Base-by-base conservation (phyloP, 2,888 invertebrate genomes). In the Drosophila algonquin region DNA sequence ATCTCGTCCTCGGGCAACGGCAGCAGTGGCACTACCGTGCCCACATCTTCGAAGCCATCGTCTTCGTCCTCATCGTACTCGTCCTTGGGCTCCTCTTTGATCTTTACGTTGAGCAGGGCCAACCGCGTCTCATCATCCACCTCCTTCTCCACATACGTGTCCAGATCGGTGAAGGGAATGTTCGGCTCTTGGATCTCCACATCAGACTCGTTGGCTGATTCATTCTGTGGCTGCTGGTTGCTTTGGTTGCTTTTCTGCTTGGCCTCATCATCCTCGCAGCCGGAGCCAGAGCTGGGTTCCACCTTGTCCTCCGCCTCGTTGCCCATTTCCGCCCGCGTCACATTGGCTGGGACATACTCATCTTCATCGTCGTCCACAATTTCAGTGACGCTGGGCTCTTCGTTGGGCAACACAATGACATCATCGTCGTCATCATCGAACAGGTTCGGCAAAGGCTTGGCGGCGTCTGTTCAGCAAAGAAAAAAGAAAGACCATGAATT, bases 51-150 rank as follows among this genome's bases (percentile, higher is more conserved):
- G 59, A 92, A 92, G 12, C 90, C 92, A 83, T 92, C 92, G 65
- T 92, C 92, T 60, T 92, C 92, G 58, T 92, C 92, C 8, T 91
- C 90, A 18, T 92, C 91, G 93, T 95, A 91, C 93, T 95, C 94
- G 78, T 95, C 95, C 16, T 95, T 84, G 0, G 95, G 95, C 89
- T 96, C 96, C 89, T 94, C 94, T 87, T 96, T 96, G 77, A 96
- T 94, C 91, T 94, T 94, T 24, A 96, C 91, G 55, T 90, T 92
- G 16, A 91, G 86, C 80, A 93, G 92, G 5, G 90, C 86, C 21
- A 85, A 65, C 48, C 80, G 81, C 21, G 88, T 83, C 4, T 77
- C 67, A 27, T 86, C 83, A 59, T 87, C 87, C 16, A 85, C 71
- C 56, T 90, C 89, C 58, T 90, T 90, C 53, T 92, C 92, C 32